Evolutionary conservation across 2,797 vertebrate species (phyloP).

Genomic region (Aplochiton taeniatus): DNA sequence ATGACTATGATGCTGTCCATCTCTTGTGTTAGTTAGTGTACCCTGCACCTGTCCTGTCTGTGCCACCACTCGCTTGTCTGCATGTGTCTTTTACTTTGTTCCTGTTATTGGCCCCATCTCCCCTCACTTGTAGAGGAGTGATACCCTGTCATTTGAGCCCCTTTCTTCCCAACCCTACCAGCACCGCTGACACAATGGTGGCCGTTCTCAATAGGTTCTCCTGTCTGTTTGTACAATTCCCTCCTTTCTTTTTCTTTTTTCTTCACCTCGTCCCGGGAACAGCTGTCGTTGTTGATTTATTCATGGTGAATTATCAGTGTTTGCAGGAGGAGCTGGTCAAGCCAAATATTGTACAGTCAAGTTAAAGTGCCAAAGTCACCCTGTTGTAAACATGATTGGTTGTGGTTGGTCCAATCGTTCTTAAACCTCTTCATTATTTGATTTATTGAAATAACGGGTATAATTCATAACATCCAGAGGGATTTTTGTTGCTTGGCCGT

Average conservation of each 20-base stretch:
- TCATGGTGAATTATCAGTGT: neutral
- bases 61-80: constrained; percentile 1
- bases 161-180: neutral
- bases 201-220: constrained; percentile 1
- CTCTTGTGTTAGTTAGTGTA: constrained; percentile 44
- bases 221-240: constrained; percentile 1
- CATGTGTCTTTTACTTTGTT: constrained; percentile 18
- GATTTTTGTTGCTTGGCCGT: too few species aligned
- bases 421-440: too few species aligned
- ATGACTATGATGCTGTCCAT: constrained; percentile 50
- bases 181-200: constrained; percentile 2
- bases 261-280: neutral
- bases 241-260: neutral
- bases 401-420: too few species aligned
- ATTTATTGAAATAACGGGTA: too few species aligned
- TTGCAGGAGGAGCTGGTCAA: neutral
- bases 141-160: constrained; percentile 20
- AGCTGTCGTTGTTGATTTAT: constrained; percentile 10
- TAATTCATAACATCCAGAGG: too few species aligned
- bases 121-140: constrained; percentile 14
- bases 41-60: constrained; percentile 43
- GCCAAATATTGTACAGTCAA: too few species aligned
- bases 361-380: too few species aligned
- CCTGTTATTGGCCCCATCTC: constrained; percentile 24
- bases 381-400: too few species aligned